These are phyloP conservation scores for Emys orbicularis DNA, from an alignment of 2,797 vertebrate genomes.

Conservation along the genomic window DNA sequence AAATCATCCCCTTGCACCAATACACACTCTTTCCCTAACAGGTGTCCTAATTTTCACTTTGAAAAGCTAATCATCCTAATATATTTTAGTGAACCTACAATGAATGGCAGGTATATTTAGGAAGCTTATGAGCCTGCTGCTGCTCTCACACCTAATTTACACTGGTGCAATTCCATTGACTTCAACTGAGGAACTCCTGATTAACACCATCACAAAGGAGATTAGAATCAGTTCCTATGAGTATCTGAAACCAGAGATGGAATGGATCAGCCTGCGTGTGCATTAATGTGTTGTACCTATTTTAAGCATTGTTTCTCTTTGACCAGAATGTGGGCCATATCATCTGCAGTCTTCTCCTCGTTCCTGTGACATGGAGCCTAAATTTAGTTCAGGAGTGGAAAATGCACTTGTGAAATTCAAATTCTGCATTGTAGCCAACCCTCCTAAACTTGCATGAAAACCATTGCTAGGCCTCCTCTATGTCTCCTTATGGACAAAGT, in stretches of 20 bases:
- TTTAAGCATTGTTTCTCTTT: neutral
- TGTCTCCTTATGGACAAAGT: neutral
- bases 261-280: neutral
- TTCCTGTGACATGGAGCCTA: neutral
- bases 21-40: too few relatives aligned
- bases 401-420: neutral
- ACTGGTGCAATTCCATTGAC: too few relatives aligned
- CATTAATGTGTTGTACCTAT: neutral
- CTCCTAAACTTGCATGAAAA: neutral
- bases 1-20: too few relatives aligned
- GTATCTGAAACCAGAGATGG: neutral
- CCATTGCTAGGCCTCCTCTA: neutral
- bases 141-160: too few relatives aligned
- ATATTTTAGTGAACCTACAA: too few relatives aligned
- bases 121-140: too few relatives aligned
- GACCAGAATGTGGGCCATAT: neutral
- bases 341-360: neutral
- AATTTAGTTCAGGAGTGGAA: neutral
- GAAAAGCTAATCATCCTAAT: too few relatives aligned
- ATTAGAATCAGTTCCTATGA: neutral
- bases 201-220: too few relatives aligned
- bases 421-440: neutral
- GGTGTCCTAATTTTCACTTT: too few relatives aligned
- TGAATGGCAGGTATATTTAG: too few relatives aligned
- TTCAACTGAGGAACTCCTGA: too few relatives aligned